These are phyloP conservation scores for Neuroterus valhalla DNA, from an alignment of 1,140 invertebrate species.

Conservation along the genomic window DNA sequence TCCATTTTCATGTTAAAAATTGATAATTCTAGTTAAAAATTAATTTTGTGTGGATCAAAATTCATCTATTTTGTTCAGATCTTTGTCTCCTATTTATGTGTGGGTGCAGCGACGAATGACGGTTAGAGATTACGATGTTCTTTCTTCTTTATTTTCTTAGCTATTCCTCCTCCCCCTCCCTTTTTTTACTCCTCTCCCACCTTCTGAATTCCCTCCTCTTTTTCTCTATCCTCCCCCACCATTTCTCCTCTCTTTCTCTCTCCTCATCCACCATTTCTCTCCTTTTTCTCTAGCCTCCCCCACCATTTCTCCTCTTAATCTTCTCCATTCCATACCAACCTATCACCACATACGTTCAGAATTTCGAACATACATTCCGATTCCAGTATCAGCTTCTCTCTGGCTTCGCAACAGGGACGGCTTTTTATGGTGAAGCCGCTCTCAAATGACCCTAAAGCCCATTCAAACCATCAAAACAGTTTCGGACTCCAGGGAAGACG, in stretches of 20 bases:
- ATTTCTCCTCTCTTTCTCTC: conserved; percentile 18
- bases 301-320: background rate
- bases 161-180: conserved; percentile 10
- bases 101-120: conserved; percentile 7
- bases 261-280: conserved; percentile 3
- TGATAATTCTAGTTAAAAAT: no score
- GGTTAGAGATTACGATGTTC: conserved; percentile 17
- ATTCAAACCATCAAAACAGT: conserved; percentile 20
- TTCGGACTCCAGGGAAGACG: conserved; percentile 21
- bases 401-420: conserved; percentile 8
- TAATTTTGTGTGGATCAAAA: no score
- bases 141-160: conserved; percentile 7
- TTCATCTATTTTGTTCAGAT: conserved; percentile 6
- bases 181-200: conserved; percentile 13
- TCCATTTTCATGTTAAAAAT: no score
- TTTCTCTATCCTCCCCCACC: conserved; percentile 27
- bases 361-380: background rate
- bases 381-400: conserved; percentile 32
- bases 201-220: conserved; percentile 35
- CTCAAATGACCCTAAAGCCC: conserved; percentile 27
- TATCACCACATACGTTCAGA: conserved; percentile 1
- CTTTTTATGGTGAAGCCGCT: conserved; percentile 26
- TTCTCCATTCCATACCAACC: conserved; percentile 6
- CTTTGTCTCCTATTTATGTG: conserved; percentile 19
- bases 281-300: conserved; percentile 10